Percentiles rank a stretch among this genome's conserved stretches.
Evolutionary conservation across 2,797 vertebrate genomes (phyloP).

Genomic region (Xenentodon cancila): DNA sequence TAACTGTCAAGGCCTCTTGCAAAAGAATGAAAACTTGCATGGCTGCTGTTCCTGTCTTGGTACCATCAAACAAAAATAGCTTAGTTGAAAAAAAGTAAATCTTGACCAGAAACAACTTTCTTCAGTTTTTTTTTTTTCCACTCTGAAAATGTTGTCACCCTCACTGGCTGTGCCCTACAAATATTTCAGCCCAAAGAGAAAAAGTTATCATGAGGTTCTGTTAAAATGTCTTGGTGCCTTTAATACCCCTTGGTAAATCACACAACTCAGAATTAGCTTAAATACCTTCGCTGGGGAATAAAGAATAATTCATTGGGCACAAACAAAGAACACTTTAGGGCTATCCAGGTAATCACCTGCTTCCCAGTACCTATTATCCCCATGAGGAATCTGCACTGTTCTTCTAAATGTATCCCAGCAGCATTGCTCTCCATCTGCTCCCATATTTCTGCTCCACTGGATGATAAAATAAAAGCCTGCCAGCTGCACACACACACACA

Average conservation of each 20-base stretch:
- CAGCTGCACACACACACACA: conserved; percentile 35
- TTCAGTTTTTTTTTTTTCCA: too few relatives aligned
- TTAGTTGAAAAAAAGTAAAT: background rate
- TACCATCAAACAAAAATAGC: too few relatives aligned
- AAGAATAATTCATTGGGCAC: conserved; percentile 27
- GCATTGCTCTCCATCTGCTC: conserved; percentile 67
- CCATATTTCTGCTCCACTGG: conserved; percentile 82
- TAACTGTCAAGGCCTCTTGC: conserved; percentile 41
- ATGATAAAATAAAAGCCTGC: conserved; percentile 79
- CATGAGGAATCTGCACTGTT: conserved; percentile 65
- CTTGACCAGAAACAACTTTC: background rate
- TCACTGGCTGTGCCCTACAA: background rate
- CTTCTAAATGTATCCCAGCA: conserved; percentile 73
- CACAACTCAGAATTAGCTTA: conserved; percentile 26
- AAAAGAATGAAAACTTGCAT: conserved; percentile 41
- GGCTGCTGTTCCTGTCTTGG: conserved; percentile 10
- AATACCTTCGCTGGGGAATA: conserved; percentile 24
- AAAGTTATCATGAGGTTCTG: background rate
- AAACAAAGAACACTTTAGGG: conserved; percentile 53
- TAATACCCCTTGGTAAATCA: background rate
- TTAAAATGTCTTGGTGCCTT: background rate
- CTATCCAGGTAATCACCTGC: conserved; percentile 69
- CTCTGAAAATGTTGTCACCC: background rate
- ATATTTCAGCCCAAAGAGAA: conserved; percentile 2
- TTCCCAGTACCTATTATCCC: conserved; percentile 65